Evolutionary conservation across 2,113 vertebrate genomes (phyloP), one percentile per base, ranked within the genome.

Genomic region (Brachirus orientalis): DNA sequence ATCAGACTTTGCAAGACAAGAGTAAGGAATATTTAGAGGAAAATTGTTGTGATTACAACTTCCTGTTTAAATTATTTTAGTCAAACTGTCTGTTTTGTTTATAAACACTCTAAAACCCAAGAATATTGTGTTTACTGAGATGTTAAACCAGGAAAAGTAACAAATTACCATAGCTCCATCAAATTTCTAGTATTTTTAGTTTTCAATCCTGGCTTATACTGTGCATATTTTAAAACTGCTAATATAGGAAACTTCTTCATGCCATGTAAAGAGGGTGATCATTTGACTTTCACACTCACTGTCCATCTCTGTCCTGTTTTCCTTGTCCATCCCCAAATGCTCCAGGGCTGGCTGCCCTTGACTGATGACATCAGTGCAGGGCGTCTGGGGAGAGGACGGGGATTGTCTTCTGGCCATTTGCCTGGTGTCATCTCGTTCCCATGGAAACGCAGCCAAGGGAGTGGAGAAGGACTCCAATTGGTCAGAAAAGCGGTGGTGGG

Each of bases 361-460:
- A 46, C 37, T 62, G 37, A 55, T 43, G 52, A 75, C 65, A 56
- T 90, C 83, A 72, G 57, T 2, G 14, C 37, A 56, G 3, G 80
- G 78, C 10, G 48, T 72, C 65, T 72, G 69, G 53, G 80, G 85
- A 72, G 79, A 85, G 7, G 85, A 62, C 0, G 56, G 72, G 11
- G 71, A 70, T 22, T 16, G 77, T 51, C 87, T 92, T 63, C 69
- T 88, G 60, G 69, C 67, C 60, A 66, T 55, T 10, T 80, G 69
- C 64, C 65, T 74, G 0, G 76, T 59, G 68, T 92, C 84, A 35
- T 90, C 85, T 35, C 88, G 89, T 83, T 94, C 94, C 93, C 94
- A 94, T 0, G 94, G 93, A 92, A 94, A 94, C 55, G 43, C 70
- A 50, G 88, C 81, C 22, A 57, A 75, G n/a, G 90, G 81, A 56